Evolutionary conservation across 1,140 invertebrate genomes (phyloP).

Genomic region (Telenomus remus): DNA sequence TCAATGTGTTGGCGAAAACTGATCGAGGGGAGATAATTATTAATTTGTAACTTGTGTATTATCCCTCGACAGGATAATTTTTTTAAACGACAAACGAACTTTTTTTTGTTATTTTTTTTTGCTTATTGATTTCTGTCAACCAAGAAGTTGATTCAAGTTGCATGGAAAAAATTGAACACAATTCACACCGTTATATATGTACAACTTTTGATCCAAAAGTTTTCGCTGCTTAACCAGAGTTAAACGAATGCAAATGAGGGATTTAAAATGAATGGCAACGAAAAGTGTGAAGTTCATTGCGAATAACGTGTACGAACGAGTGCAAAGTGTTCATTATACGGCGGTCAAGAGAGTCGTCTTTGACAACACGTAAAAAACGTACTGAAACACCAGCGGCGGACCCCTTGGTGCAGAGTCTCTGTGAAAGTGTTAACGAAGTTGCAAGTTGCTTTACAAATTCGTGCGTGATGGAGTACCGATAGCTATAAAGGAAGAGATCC

Average conservation of each 20-base stretch:
- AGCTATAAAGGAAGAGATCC: slow-evolving; percentile 71
- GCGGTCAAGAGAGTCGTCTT: slow-evolving; percentile 48
- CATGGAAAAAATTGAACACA: too few species aligned
- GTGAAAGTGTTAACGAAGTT: slow-evolving; percentile 55
- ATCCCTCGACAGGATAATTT: too few species aligned
- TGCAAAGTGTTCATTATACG: slow-evolving; percentile 34
- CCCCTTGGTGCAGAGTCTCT: slow-evolving; percentile 34
- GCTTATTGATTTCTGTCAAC: too few species aligned
- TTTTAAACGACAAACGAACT: too few species aligned
- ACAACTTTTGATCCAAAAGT: neutral
- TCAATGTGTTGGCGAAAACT: slow-evolving; percentile 2
- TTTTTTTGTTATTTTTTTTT: too few species aligned
- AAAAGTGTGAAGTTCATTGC: slow-evolving; percentile 7
- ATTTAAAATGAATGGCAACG: slow-evolving; percentile 27
- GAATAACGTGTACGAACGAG: slow-evolving; percentile 14
- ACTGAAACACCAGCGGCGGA: slow-evolving; percentile 15
- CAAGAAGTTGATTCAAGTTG: too few species aligned
- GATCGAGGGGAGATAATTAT: neutral
- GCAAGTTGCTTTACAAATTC: slow-evolving; percentile 57
- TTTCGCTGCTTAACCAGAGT: too few species aligned
- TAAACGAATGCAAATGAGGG: slow-evolving; percentile 9
- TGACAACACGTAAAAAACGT: slow-evolving; percentile 52
- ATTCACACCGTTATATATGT: neutral
- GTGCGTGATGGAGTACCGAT: slow-evolving; percentile 62
- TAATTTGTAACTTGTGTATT: too few species aligned